Evolutionary conservation across 1,140 invertebrate species (phyloP), one percentile per base, ranked within the genome.

Genomic region (Panagrolaimus sp.): DNA sequence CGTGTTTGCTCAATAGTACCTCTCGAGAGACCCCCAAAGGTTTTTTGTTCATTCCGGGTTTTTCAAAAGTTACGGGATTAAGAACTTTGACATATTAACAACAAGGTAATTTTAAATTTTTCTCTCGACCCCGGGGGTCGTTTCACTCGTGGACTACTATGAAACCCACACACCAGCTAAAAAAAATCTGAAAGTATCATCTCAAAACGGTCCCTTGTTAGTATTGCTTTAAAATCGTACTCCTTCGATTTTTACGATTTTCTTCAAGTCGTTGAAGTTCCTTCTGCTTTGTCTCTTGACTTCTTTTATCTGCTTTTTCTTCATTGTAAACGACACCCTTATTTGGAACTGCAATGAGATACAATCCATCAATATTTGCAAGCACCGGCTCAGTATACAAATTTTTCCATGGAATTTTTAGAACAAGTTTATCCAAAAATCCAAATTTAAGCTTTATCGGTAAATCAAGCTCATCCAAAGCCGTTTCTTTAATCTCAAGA

Each of bases 361-460:
- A 92, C 15, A 98, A 85, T 74, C 91, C 89, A 83, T 96, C 92
- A 45, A 98, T 86, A 52, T 89, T 87, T 0, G 91, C 91, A 79
- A 94, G 89, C 38, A 96, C 92, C 46, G 93, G 91, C 44, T 92
- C 89, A 72, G 89, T 91, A 87, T 97, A 98, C 48, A 98, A 85
- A 87, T 95, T 94, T 83, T 93, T 96, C 91, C 94, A 98, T 72
- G 95, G 95, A 84, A 98, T 96, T 87, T 96, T 96, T 69, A 98
- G 85, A 14, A 90, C 90, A 58, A 98, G 85, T 85, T 93, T 93
- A 24, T 91, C 93, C 21, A 83, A 46, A 65, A 72, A 82, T 0
- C 83, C 83, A 48, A 73, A 84, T 62, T 84, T 84, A 9, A 84
- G 70, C 48, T 83, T 83, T 0, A 84, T 68, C 10, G 80, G 80